phyloP scores from a whole-genome alignment of 2,113 vertebrate genomes.

The Nibea albiflora region DNA sequence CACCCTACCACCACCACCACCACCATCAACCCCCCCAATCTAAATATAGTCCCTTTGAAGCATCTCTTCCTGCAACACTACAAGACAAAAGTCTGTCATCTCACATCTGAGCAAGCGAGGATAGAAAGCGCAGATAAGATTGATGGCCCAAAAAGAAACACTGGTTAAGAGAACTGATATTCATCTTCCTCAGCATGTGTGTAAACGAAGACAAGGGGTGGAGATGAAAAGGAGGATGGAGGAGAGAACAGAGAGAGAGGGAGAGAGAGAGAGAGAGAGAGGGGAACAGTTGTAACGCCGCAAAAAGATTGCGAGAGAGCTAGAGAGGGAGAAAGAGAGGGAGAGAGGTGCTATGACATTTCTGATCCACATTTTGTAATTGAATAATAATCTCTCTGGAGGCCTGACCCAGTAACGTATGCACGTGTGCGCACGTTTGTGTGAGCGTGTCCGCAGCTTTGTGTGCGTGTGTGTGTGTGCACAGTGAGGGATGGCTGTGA shows the following conservation, averaged over 20 bases:
- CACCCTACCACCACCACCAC: neutral
- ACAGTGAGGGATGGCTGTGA: constrained; percentile 18
- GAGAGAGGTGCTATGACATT: constrained; percentile 71
- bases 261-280: constrained; percentile 19
- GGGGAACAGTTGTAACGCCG: constrained; percentile 24
- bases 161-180: constrained; percentile 65
- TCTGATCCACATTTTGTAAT: constrained; percentile 80
- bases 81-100: constrained; percentile 82
- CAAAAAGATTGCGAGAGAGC: constrained; percentile 18
- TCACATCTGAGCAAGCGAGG: constrained; percentile 66
- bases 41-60: constrained; percentile 85
- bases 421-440: constrained; percentile 26
- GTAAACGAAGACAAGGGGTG: constrained; percentile 38
- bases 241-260: constrained; percentile 15
- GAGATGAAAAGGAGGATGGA: constrained; percentile 27
- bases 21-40: constrained; percentile 47
- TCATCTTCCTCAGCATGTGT: constrained; percentile 63
- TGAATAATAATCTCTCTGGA: constrained; percentile 76
- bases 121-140: constrained; percentile 67
- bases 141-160: constrained; percentile 69
- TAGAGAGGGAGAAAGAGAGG: constrained; percentile 1
- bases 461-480: constrained; percentile 9
- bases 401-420: constrained; percentile 71
- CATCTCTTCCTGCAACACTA: constrained; percentile 74
- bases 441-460: constrained; percentile 5